A percentile compares a stretch with the other conserved stretches of the same genome.
Conservation (phyloP, 1,140 invertebrate species). For the Aphelenchoides besseyi region DNA sequence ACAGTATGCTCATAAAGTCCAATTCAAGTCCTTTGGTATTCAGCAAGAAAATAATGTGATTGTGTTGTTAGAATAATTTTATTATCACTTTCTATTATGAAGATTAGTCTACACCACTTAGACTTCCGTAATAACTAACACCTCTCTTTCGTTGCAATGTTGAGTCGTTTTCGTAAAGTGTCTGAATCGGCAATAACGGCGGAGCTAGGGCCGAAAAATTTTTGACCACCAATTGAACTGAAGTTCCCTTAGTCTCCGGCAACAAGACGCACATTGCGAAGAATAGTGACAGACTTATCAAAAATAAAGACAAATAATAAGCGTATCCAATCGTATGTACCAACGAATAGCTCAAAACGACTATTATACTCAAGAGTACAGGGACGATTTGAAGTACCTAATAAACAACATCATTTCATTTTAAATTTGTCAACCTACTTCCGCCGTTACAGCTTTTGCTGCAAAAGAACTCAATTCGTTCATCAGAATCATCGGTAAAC, state of each 20-base stretch:
- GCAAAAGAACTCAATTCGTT: neutral
- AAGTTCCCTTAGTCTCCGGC: neutral
- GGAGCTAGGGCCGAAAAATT: neutral
- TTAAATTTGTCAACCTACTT: neutral
- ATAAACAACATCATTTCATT: neutral
- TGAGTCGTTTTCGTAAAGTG: neutral
- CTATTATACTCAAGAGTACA: neutral
- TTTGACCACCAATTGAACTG: slow-evolving; percentile 7
- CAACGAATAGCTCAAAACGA: neutral
- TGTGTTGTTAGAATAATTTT: too few relatives aligned
- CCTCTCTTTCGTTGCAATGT: too few relatives aligned
- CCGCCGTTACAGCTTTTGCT: neutral
- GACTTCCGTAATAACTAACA: too few relatives aligned
- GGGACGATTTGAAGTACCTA: slow-evolving; percentile 3
- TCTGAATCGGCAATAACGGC: neutral
- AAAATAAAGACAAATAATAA: neutral
- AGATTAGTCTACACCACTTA: too few relatives aligned
- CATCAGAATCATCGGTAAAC: neutral
- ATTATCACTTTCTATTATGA: too few relatives aligned
- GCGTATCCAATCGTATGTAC: neutral
- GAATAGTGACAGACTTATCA: neutral
- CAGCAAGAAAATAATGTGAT: too few relatives aligned
- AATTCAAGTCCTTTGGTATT: too few relatives aligned
- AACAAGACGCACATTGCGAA: neutral
- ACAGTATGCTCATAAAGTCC: too few relatives aligned